Base-by-base conservation (phyloP, 30 jellyfish, hydroid and myxozoan genomes). In the Cassiopea andromeda region DNA sequence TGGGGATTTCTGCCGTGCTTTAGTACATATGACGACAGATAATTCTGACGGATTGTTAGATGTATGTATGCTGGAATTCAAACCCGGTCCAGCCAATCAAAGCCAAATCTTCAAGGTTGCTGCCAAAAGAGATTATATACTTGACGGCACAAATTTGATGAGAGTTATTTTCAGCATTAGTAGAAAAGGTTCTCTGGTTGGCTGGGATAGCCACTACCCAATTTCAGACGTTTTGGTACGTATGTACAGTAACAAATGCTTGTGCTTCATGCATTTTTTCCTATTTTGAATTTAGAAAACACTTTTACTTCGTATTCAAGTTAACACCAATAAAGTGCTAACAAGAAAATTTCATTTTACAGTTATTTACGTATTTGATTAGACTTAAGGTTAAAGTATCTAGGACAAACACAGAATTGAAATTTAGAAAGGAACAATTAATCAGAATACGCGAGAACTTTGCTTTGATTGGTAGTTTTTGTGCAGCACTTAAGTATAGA, bases 51-150 rank as follows among this genome's bases (percentile, higher is more conserved):
- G 77, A 0, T 44, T 84, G 47, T 71, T 84, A 27, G 60, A 74
- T 74, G 17, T 49, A 1, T 84, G 92, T 84, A 84, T 66, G 14
- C 16, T 84, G 3, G 92, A 46, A 44, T 87, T 87, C 77, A 87
- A 87, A 54, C 69, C 88, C 2, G 84, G 86, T 12, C 88, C 75
- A n/a, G 89, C 82, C 49, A 66, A 67, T 64, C 94, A 87, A 66
- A 61, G 75, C 44, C 73, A 87, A 60, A 71, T 46, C n/a, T 44
- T 87, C 57, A 87, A 87, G 7, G 82, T 87, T 13, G 79, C 75
- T 1, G 94, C 94, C 13, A 87, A 87, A 59, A 19, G 94, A 74
- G 94, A 87, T 77, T 87, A 75, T 46, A 46, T 87, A 17, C 50
- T 60, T 67, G 94, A 87, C 48, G 94, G 94, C 67, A 87, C 69